A percentile compares a stretch with the other conserved stretches of the same genome.
Evolutionary conservation across 2,113 vertebrate genomes (phyloP).

Genomic region (Bubo blakistoni): DNA sequence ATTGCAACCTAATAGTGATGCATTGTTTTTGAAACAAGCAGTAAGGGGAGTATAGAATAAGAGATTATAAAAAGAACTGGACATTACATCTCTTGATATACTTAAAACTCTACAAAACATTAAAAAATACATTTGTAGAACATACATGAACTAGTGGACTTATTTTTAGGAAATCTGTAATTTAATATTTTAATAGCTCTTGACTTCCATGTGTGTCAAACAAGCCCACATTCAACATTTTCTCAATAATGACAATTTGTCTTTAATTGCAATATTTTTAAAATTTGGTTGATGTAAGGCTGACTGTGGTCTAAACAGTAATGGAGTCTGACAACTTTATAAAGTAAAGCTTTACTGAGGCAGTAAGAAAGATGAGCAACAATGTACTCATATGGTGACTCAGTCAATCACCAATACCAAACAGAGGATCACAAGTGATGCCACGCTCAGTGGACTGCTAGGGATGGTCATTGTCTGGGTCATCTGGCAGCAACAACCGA

Average conservation of each 20-base stretch:
- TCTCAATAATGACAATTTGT: not conserved
- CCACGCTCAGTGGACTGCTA: not conserved
- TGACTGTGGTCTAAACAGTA: not conserved
- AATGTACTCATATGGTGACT: rapidly evolving
- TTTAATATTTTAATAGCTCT: not conserved
- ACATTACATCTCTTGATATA: not conserved
- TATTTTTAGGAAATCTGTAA: not conserved
- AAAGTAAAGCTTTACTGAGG: not conserved
- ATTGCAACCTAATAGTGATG: not conserved
- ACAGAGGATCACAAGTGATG: not conserved
- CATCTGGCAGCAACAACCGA: not conserved
- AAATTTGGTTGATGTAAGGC: not conserved
- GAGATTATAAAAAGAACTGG: not conserved
- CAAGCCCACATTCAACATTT: not conserved
- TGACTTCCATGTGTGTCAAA: not conserved
- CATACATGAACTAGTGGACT: not conserved
- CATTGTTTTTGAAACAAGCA: not conserved
- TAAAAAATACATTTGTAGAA: not conserved
- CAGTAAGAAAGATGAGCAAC: not conserved
- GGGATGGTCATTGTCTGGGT: no score
- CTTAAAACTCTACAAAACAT: not conserved
- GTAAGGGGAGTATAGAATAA: not conserved
- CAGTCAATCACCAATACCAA: not conserved
- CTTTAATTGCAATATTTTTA: not conserved
- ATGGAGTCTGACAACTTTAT: rapidly evolving